These are phyloP conservation scores for Brachynemurus nebulosus DNA, from an alignment of 2,888 invertebrate species.

Conservation along the genomic window DNA sequence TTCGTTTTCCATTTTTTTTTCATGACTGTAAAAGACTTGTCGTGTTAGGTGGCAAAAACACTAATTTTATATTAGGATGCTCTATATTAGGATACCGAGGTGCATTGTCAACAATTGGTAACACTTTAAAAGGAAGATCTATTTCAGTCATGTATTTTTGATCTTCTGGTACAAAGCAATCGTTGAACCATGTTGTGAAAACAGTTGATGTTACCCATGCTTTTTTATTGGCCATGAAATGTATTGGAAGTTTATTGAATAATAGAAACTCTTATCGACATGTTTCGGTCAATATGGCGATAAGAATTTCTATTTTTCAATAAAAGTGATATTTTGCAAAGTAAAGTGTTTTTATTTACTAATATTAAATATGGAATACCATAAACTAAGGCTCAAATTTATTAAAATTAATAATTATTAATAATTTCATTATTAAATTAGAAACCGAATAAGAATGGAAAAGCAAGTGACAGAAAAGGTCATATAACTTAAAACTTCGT, in stretches of 20 bases:
- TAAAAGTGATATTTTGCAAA: no score
- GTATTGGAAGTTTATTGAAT: conserved; percentile 8
- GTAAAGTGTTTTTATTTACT: no score
- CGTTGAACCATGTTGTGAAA: conserved; percentile 14
- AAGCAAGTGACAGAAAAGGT: no score
- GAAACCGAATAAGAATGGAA: no score
- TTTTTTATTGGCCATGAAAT: conserved; percentile 12
- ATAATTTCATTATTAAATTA: no score
- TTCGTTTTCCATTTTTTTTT: conserved; percentile 11
- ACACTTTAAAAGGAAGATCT: conserved; percentile 19
- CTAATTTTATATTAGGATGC: conserved; percentile 7
- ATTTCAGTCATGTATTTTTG: conserved; percentile 12
- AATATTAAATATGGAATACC: no score
- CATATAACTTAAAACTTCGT: no score
- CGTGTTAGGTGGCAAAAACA: conserved; percentile 21
- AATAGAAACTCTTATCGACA: no score
- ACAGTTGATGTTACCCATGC: neutral
- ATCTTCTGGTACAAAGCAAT: neutral
- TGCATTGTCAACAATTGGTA: conserved; percentile 20
- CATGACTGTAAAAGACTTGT: conserved; percentile 21
- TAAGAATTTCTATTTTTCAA: no score
- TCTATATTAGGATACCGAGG: conserved; percentile 14
- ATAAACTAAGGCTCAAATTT: no score
- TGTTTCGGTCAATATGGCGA: no score
- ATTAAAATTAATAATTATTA: no score